Conservation (phyloP, 1,140 invertebrate species). For the Leptinotarsa texana region DNA sequence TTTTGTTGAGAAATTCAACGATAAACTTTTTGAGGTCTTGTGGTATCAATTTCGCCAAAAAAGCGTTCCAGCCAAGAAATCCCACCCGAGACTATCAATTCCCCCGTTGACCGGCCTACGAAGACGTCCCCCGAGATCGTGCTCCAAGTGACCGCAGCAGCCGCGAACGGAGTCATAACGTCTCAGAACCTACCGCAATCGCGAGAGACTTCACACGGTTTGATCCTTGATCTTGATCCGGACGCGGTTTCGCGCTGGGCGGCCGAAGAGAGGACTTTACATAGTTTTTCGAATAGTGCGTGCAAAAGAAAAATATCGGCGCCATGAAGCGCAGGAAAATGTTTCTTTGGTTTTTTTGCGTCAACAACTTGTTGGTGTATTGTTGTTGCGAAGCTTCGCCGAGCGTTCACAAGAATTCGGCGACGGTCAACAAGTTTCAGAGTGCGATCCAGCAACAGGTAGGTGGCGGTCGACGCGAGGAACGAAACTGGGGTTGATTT, state of each 20-base stretch:
- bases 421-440: slow-evolving; percentile 34
- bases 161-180: not conserved
- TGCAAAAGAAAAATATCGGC: not conserved
- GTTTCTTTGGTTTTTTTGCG: slow-evolving; percentile 16
- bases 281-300: not conserved
- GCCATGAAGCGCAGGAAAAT: slow-evolving; percentile 19
- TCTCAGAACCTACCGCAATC: slow-evolving; percentile 23
- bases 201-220: not conserved
- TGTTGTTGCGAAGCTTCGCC: slow-evolving; percentile 29
- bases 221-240: slow-evolving; percentile 5
- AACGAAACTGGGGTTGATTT: too few species aligned
- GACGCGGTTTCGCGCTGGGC: slow-evolving; percentile 1
- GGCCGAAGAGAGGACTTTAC: not conserved
- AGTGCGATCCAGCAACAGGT: slow-evolving; percentile 39
- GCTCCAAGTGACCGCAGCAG: not conserved
- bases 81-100: not conserved
- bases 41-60: not conserved
- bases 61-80: not conserved
- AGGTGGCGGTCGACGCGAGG: not conserved
- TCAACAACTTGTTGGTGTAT: slow-evolving; percentile 17
- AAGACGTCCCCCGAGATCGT: not conserved
- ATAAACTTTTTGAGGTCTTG: too few species aligned
- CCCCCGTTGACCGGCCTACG: slow-evolving; percentile 3
- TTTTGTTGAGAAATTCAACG: too few species aligned
- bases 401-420: slow-evolving; percentile 12